Percentiles rank a stretch among this genome's conserved stretches.
Conservation (phyloP, 1,140 invertebrate species). For the Philopotamus ludificatus region DNA sequence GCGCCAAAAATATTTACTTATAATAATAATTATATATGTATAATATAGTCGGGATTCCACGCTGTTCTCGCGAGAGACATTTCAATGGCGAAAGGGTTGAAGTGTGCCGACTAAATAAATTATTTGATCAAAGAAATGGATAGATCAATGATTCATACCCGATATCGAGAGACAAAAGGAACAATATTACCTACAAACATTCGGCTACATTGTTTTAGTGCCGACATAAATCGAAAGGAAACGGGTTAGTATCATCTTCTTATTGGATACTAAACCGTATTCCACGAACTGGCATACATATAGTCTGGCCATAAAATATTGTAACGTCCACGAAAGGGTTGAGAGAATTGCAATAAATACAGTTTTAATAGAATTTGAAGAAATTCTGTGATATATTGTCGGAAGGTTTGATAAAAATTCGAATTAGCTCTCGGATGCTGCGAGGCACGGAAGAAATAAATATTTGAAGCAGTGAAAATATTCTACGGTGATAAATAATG, state of each 20-base stretch:
- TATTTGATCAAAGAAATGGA: not conserved
- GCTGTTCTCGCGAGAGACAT: too few species aligned
- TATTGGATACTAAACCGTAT: constrained; percentile 32
- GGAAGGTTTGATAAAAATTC: too few species aligned
- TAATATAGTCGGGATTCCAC: too few species aligned
- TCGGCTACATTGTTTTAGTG: constrained; percentile 18
- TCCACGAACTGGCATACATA: constrained; percentile 15
- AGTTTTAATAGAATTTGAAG: too few species aligned
- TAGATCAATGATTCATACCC: constrained; percentile 16
- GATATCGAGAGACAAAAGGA: constrained; percentile 1
- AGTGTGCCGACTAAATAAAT: not conserved
- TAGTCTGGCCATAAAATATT: constrained; percentile 22
- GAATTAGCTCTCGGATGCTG: too few species aligned
- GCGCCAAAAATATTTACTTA: too few species aligned
- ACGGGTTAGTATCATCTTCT: constrained; percentile 31
- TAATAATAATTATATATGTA: too few species aligned
- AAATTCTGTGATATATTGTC: too few species aligned
- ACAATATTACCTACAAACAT: not conserved
- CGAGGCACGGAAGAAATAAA: constrained; percentile 28
- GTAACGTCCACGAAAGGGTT: too few species aligned
- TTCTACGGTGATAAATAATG: constrained; percentile 34
- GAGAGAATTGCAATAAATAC: too few species aligned
- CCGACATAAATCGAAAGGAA: constrained; percentile 24
- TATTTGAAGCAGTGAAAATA: constrained; percentile 36
- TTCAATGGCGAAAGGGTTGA: too few species aligned